A percentile compares a stretch with the other conserved stretches of the same genome.
Conservation (phyloP, 2,113 vertebrate species). For the Pyrgilauda ruficollis region DNA sequence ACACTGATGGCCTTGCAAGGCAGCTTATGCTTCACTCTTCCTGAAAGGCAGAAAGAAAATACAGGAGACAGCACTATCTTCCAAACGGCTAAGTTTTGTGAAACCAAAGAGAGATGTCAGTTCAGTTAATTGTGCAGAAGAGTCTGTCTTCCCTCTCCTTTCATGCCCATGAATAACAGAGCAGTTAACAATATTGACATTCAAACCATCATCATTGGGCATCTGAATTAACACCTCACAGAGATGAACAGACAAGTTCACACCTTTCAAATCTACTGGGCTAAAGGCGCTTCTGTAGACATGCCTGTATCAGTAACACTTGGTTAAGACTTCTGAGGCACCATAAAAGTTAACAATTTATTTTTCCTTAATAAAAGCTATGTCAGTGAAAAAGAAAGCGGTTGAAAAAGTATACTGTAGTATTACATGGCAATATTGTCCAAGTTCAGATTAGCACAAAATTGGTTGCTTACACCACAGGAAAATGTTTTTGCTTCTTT, state of each 20-base stretch:
- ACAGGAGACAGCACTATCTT: not conserved
- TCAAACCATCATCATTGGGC: slow-evolving; percentile 43
- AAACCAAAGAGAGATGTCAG: slow-evolving; percentile 42
- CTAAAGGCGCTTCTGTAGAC: slow-evolving; percentile 29
- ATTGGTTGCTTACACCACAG: not conserved
- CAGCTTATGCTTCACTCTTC: not conserved
- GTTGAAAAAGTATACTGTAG: not conserved
- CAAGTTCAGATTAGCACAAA: not conserved
- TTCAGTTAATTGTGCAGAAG: slow-evolving; percentile 37
- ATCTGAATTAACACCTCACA: slow-evolving; percentile 57
- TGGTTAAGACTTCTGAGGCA: slow-evolving; percentile 31
- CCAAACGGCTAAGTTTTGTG: not conserved
- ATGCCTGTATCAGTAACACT: not conserved
- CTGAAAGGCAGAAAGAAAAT: not conserved
- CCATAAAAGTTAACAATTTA: not conserved
- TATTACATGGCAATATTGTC: not conserved
- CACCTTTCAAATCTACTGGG: slow-evolving; percentile 20
- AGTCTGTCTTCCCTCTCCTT: slow-evolving; percentile 3
- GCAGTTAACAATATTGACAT: slow-evolving; percentile 60
- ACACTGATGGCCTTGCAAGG: not conserved
- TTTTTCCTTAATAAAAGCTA: slow-evolving; percentile 20
- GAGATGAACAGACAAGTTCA: slow-evolving; percentile 21
- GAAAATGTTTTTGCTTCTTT: not conserved
- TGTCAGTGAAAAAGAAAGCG: not conserved
- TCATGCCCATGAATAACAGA: slow-evolving; percentile 18